A percentile compares a stretch with the other conserved stretches of the same genome.
Conservation (phyloP, 2,113 vertebrate genomes). For the Ictalurus furcatus region DNA sequence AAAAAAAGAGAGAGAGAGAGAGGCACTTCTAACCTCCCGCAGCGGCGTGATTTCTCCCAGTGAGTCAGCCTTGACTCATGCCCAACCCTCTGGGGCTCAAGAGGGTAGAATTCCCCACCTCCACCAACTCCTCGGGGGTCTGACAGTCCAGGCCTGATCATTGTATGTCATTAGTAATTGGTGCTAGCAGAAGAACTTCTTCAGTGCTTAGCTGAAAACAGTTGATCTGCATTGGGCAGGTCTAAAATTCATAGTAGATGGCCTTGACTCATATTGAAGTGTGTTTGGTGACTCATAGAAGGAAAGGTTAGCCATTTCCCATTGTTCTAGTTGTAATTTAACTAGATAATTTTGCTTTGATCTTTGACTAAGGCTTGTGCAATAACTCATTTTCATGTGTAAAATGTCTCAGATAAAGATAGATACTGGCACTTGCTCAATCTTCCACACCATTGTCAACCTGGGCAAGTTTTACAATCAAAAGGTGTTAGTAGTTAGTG, state of each 20-base stretch:
- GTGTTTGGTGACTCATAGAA: slow-evolving; percentile 30
- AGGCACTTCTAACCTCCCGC: background rate
- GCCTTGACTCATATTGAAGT: background rate
- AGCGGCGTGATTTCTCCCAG: background rate
- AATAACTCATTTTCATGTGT: background rate
- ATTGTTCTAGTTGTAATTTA: slow-evolving; percentile 6
- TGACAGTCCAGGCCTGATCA: slow-evolving; percentile 6
- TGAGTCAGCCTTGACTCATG: slow-evolving; percentile 52
- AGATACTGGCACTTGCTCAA: background rate
- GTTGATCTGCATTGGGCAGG: background rate
- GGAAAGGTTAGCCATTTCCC: background rate
- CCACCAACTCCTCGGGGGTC: slow-evolving; percentile 27
- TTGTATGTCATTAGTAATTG: slow-evolving; percentile 8
- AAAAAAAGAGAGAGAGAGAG: background rate
- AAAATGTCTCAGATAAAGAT: background rate
- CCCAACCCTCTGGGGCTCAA: slow-evolving; percentile 1
- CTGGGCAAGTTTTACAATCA: background rate
- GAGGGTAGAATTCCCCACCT: slow-evolving; percentile 37
- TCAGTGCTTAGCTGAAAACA: background rate
- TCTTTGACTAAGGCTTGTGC: background rate
- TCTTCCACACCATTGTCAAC: background rate
- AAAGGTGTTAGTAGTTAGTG: background rate
- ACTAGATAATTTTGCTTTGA: background rate
- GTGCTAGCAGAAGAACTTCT: background rate
- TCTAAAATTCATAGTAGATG: background rate